Conservation (phyloP, 2,113 vertebrate genomes). For the Macquaria australasica region DNA sequence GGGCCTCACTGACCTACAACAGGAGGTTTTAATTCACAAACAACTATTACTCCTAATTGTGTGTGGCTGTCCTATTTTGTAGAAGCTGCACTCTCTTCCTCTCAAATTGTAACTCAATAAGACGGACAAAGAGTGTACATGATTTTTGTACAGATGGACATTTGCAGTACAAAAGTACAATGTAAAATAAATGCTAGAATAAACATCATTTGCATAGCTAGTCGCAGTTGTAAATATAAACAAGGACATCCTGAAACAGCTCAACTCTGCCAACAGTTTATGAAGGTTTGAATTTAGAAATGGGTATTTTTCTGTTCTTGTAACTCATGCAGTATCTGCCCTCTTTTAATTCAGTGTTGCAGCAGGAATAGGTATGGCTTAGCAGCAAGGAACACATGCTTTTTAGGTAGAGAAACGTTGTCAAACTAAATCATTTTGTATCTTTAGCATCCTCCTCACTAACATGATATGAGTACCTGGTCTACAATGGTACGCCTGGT, state of each 20-base stretch:
- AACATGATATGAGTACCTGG: no score
- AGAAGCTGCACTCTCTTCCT: not conserved
- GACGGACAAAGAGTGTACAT: not conserved
- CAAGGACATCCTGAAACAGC: slow-evolving; percentile 2
- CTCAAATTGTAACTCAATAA: no score
- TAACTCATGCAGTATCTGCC: no score
- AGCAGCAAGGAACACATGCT: not conserved
- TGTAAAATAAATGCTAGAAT: not conserved
- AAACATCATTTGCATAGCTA: slow-evolving; percentile 22
- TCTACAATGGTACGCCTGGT: no score
- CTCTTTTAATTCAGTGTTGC: not conserved
- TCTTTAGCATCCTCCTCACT: no score
- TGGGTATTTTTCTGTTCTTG: not conserved
- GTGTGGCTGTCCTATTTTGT: not conserved
- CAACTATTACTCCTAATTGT: not conserved
- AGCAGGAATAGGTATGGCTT: not conserved
- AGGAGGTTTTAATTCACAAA: slow-evolving; percentile 32
- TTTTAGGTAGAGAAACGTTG: not conserved
- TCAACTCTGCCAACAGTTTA: not conserved
- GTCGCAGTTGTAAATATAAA: slow-evolving; percentile 1
- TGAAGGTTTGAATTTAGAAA: not conserved
- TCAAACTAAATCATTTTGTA: no score
- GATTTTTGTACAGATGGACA: not conserved
- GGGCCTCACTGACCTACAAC: slow-evolving; percentile 60
- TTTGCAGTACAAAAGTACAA: not conserved